A percentile compares a stretch with the other conserved stretches of the same genome.
phyloP scores from a whole-genome alignment of 2,888 invertebrate genomes.

The Chesias legatella region DNA sequence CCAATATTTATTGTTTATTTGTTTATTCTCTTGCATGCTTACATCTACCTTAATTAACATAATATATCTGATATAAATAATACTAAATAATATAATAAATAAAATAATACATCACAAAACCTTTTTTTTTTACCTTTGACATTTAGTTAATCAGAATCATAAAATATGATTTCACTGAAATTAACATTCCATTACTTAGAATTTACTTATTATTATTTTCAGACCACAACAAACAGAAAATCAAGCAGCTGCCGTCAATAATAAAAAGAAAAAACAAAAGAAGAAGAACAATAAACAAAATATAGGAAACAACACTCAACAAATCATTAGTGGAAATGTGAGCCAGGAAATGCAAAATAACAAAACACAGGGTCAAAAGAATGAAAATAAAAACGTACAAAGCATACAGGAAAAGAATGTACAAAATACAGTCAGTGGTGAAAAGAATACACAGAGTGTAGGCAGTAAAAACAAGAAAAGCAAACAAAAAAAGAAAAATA shows the following conservation, averaged over 20 bases:
- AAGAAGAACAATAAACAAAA: conserved; percentile 41
- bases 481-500: conserved; percentile 29
- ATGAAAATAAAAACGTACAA: conserved; percentile 8
- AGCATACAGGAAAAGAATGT: conserved; percentile 10
- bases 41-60: too few species aligned
- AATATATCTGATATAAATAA: too few species aligned
- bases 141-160: too few species aligned
- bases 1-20: too few species aligned
- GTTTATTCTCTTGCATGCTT: too few species aligned
- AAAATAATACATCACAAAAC: too few species aligned
- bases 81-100: too few species aligned
- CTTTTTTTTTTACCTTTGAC: too few species aligned
- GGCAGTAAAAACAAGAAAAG: conserved; percentile 37
- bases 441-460: conserved; percentile 19
- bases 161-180: too few species aligned
- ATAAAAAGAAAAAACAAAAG: conserved; percentile 42
- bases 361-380: conserved; percentile 4
- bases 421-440: conserved; percentile 4
- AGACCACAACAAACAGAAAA: conserved; percentile 17
- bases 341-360: conserved; percentile 3
- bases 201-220: too few species aligned
- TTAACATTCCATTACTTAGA: too few species aligned
- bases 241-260: conserved; percentile 17
- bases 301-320: conserved; percentile 5
- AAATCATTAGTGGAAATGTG: conserved; percentile 10